These are phyloP conservation scores for Brachionus asplanchnoidis DNA, from an alignment of 1,140 invertebrate species.

Conservation along the genomic window DNA sequence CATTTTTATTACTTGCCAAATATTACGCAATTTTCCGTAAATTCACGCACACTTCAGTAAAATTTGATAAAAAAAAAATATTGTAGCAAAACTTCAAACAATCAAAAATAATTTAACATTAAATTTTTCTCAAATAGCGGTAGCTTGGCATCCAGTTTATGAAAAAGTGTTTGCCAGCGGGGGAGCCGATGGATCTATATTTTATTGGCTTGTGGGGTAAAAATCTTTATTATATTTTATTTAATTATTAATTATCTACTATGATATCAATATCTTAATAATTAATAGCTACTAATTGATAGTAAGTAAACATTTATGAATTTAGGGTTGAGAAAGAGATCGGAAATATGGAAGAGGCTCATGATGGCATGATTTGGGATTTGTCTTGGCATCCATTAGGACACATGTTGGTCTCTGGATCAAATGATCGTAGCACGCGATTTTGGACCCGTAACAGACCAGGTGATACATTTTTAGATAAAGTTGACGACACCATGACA, in stretches of 20 bases:
- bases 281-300: neutral
- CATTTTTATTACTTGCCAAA: too few species aligned
- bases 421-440: conserved; percentile 94
- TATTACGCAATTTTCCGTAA: too few species aligned
- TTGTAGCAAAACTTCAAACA: too few species aligned
- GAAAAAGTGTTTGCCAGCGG: conserved; percentile 91
- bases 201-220: conserved; percentile 97
- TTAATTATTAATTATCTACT: too few species aligned
- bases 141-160: conserved; percentile 95
- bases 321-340: conserved; percentile 90
- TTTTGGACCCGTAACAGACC: conserved; percentile 98
- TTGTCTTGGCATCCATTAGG: conserved; percentile 97
- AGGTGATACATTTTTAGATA: conserved; percentile 94
- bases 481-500: conserved; percentile 65
- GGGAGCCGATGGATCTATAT: conserved; percentile 90
- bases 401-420: conserved; percentile 94
- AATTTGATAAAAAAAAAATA: too few species aligned
- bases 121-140: conserved; percentile 53
- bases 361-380: conserved; percentile 98
- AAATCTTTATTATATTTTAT: conserved; percentile 9
- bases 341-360: conserved; percentile 91
- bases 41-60: too few species aligned
- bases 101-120: neutral
- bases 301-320: conserved; percentile 41
- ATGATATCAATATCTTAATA: neutral